These are phyloP conservation scores for Vultur gryphus DNA, from an alignment of 2,797 vertebrate genomes.

Conservation along the genomic window DNA sequence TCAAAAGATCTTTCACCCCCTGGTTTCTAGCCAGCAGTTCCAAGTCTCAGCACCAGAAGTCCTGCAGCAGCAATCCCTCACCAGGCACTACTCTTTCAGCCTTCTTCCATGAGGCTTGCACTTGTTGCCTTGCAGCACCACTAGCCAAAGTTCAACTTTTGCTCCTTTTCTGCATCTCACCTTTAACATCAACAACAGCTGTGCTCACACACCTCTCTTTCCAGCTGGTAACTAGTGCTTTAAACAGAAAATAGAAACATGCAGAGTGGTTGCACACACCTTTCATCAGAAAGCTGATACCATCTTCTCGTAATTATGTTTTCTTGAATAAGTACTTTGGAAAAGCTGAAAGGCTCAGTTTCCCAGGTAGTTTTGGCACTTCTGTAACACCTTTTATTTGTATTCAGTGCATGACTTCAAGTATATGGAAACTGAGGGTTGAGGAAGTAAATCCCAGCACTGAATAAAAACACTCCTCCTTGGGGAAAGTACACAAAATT, in stretches of 20 bases:
- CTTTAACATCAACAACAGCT: not conserved
- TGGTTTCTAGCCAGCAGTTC: not conserved
- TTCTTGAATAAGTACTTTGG: not conserved
- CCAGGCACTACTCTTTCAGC: not conserved
- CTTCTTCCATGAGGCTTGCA: not conserved
- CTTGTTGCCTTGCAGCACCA: not conserved
- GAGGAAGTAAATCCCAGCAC: not conserved
- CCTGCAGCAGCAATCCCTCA: not conserved
- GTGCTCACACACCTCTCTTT: not conserved
- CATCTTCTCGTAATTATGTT: not conserved
- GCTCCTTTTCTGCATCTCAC: not conserved
- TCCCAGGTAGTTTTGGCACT: not conserved
- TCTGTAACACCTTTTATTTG: not conserved
- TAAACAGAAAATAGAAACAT: not conserved
- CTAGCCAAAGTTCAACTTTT: not conserved
- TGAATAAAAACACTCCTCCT: not conserved
- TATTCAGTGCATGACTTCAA: not conserved
- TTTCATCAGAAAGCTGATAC: not conserved
- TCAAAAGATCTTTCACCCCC: not conserved
- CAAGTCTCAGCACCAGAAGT: not conserved
- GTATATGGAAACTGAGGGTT: not conserved
- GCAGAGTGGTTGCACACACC: not conserved
- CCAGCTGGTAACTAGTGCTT: not conserved
- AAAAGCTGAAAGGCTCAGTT: not conserved
- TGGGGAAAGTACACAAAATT: not conserved